These are phyloP conservation scores for Neopipo cinnamomea DNA, from an alignment of 2,113 vertebrate genomes.

Conservation along the genomic window DNA sequence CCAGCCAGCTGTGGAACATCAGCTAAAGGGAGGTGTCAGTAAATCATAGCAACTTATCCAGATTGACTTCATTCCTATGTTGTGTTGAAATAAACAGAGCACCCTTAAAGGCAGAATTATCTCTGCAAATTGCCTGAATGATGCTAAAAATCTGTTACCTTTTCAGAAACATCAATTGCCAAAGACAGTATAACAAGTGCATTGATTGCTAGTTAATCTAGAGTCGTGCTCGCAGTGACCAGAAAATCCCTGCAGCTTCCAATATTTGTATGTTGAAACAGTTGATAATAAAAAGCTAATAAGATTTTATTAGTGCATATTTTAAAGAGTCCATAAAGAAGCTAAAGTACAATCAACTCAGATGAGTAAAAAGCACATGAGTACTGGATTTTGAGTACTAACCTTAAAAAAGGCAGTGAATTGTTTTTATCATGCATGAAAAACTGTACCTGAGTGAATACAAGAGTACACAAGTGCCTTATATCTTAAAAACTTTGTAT, in stretches of 20 bases:
- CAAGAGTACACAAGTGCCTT: background rate
- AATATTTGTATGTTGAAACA: conserved; percentile 39
- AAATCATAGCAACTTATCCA: background rate
- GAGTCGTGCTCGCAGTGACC: background rate
- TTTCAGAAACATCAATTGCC: background rate
- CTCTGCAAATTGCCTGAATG: background rate
- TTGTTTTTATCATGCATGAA: conserved; percentile 36
- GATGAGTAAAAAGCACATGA: conserved; percentile 9
- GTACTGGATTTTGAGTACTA: conserved; percentile 36
- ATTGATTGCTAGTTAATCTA: background rate
- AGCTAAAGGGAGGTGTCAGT: background rate
- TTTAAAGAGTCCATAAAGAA: conserved; percentile 60
- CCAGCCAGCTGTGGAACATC: background rate
- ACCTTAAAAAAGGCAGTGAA: conserved; percentile 43
- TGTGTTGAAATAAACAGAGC: background rate
- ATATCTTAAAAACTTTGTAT: background rate
- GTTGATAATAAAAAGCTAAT: conserved; percentile 38
- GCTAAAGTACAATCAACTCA: conserved; percentile 43
- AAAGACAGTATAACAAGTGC: background rate
- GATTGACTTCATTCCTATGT: background rate
- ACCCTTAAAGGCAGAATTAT: background rate
- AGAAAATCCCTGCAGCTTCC: conserved; percentile 35
- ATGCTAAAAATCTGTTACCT: background rate
- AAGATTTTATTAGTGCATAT: conserved; percentile 56
- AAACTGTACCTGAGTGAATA: background rate